These are phyloP conservation scores for Listrodromus nycthemerus DNA, from an alignment of 2,888 invertebrate species.

Conservation along the genomic window DNA sequence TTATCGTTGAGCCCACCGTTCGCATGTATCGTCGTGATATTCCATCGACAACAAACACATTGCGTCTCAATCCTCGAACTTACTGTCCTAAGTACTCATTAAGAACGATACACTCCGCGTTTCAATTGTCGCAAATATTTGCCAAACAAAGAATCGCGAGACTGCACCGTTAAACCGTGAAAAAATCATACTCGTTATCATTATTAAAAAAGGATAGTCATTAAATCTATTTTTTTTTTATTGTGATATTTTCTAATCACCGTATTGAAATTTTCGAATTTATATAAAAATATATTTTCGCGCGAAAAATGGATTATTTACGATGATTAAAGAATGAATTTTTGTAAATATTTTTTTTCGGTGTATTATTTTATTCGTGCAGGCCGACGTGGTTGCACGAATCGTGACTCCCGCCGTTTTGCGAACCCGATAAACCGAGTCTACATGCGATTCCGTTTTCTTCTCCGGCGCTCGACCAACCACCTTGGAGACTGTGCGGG, in stretches of 20 bases:
- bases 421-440: conserved; percentile 37
- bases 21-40: conserved; percentile 13
- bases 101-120: background rate
- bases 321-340: background rate
- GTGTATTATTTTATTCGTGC: background rate
- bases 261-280: background rate
- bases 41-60: background rate
- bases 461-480: conserved; percentile 27
- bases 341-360: background rate
- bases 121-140: conserved; percentile 14
- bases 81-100: background rate
- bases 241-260: background rate
- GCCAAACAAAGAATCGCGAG: background rate
- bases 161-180: background rate
- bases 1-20: conserved; percentile 22
- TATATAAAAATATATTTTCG: too few species aligned
- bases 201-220: background rate
- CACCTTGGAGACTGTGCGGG: conserved; percentile 22
- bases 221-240: background rate
- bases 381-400: conserved; percentile 26
- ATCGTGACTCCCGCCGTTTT: conserved; percentile 31
- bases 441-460: conserved; percentile 35
- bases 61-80: background rate
- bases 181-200: background rate
- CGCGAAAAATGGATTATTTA: too few species aligned